Base-by-base conservation (phyloP, 2,797 vertebrate genomes). In the Sebastes vulpes region DNA sequence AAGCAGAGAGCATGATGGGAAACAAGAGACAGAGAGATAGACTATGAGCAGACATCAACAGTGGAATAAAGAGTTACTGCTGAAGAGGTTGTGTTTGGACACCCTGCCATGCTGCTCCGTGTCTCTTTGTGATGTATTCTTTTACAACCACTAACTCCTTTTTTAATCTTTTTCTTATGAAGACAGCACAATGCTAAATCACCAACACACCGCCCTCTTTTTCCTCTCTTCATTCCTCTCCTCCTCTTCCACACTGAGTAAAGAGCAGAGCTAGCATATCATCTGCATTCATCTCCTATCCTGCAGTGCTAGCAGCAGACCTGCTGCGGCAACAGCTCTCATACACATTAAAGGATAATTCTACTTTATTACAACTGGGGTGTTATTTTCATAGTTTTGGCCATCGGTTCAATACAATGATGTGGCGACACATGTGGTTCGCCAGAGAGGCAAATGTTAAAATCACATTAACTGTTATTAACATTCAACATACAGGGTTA, bases 1-100 rank as follows among this genome's bases (percentile, higher is more conserved):
- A 78, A 57, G 20, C 35, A 69, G 69, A 74, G 52, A 78, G 83
- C 46, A 84, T 85, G 87, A 82, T 77, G 80, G 80, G 83, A 88
- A 70, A 81, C 35, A 48, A 16, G 57, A 68, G 67, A 18, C 9
- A 31, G 46, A 26, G 12, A 56, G 53, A 68, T 28, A 77, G 14
- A 71, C 42, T 23, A 65, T 60, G 60, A 84, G n/a, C 58, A 79
- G 70, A 80, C 52, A 78, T 77, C 38, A 86, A 70, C 53, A 68
- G 64, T 18, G 26, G 65, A 69, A 75, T 67, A 66, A 68, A 87
- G 71, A 68, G 48, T 76, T 53, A 5, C 9, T 71, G 73, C 1
- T 52, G 54, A 63, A 42, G 35, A 42, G 38, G 14, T 16, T 42
- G 38, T 42, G 14, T 16, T 46, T 46, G 38, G 38, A 46, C 38